These are phyloP conservation scores for Synanthedon tipuliformis DNA, from an alignment of 2,888 invertebrate genomes.

Conservation along the genomic window DNA sequence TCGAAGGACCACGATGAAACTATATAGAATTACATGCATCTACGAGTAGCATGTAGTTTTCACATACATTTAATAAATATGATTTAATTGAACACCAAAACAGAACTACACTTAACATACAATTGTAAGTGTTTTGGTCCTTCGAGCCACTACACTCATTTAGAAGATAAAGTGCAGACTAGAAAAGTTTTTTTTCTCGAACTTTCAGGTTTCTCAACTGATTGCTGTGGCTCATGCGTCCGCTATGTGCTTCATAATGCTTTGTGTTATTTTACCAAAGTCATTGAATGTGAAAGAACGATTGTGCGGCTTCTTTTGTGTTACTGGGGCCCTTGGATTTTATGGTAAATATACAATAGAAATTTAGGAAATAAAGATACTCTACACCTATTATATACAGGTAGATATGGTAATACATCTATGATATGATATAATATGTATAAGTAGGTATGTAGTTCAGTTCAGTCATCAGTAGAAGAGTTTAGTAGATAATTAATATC, in stretches of 20 bases:
- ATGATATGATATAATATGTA: no score
- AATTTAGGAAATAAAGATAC: no score
- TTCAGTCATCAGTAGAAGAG: no score
- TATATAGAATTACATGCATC: neutral
- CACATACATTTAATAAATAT: neutral
- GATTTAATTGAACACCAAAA: neutral
- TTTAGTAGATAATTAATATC: no score
- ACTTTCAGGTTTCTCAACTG: slow-evolving; percentile 33
- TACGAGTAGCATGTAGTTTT: neutral
- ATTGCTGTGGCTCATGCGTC: slow-evolving; percentile 45
- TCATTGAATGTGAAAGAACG: slow-evolving; percentile 49
- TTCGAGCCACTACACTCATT: no score
- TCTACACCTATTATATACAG: no score
- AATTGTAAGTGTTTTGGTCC: no score
- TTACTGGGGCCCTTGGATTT: slow-evolving; percentile 65
- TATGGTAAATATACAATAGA: slow-evolving; percentile 48
- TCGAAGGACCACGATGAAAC: neutral
- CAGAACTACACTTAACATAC: no score
- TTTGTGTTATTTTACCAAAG: slow-evolving; percentile 51
- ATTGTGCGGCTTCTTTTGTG: slow-evolving; percentile 52
- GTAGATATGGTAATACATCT: no score
- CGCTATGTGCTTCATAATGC: slow-evolving; percentile 52
- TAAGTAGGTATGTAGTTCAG: no score
- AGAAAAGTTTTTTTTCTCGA: neutral
- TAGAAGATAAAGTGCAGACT: no score